Evolutionary conservation across 2,113 vertebrate genomes (phyloP).

Genomic region (Psammodynastes pulverulentus): DNA sequence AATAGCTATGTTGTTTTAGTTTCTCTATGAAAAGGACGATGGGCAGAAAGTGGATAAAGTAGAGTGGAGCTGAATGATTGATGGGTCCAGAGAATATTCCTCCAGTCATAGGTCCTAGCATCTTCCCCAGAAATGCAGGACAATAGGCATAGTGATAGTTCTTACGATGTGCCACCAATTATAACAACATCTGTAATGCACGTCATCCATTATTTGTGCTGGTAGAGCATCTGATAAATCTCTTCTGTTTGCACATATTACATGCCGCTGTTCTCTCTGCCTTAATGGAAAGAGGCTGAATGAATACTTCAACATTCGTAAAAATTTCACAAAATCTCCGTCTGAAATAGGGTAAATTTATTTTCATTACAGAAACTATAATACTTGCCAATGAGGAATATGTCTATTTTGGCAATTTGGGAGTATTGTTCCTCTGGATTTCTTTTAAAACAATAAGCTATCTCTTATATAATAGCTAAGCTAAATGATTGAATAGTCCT

Average conservation of each 20-base stretch:
- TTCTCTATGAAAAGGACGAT: not conserved
- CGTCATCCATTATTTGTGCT: not conserved
- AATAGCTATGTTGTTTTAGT: not conserved
- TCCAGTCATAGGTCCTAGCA: not conserved
- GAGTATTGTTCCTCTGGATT: not conserved
- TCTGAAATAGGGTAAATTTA: not conserved
- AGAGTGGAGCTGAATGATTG: not conserved
- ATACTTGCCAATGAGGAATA: not conserved
- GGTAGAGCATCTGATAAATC: not conserved
- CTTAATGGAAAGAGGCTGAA: not conserved
- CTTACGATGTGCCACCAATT: not conserved
- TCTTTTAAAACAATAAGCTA: not conserved
- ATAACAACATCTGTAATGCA: not conserved
- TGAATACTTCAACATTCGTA: not conserved
- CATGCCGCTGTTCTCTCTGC: not conserved
- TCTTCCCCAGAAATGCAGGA: not conserved
- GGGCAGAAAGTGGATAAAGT: not conserved
- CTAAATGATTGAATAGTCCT: not conserved
- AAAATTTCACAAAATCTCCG: not conserved
- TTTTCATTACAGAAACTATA: not conserved
- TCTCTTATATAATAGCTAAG: not conserved
- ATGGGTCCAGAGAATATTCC: not conserved
- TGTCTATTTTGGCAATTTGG: not conserved
- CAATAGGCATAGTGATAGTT: not conserved
- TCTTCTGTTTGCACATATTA: not conserved